phyloP scores from a whole-genome alignment of 1,140 invertebrate genomes.

The Brachionus angularis region DNA sequence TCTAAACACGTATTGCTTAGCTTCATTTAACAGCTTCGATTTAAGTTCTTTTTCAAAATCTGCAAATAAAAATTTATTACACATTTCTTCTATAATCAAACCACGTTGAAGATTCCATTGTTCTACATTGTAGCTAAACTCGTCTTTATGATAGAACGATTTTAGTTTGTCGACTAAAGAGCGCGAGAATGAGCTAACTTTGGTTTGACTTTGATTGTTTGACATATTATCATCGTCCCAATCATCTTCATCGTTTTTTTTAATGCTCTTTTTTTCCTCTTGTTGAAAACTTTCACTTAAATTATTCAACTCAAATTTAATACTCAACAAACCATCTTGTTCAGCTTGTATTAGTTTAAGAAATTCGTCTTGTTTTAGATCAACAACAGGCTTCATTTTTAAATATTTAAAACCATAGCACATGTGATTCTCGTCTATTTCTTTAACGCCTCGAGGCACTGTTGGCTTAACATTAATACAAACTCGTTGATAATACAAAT shows the following conservation, averaged over 20 bases:
- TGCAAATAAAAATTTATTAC: conserved; percentile 81
- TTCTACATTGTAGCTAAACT: conserved; percentile 89
- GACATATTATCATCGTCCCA: background rate
- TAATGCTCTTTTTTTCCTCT: background rate
- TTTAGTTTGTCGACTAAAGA: conserved; percentile 46
- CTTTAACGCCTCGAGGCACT: conserved; percentile 68
- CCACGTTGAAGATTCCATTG: conserved; percentile 88
- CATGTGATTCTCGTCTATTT: conserved; percentile 76
- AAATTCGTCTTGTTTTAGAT: conserved; percentile 82
- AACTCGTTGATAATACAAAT: conserved; percentile 84
- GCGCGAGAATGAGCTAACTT: background rate
- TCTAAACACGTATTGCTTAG: conserved; percentile 78
- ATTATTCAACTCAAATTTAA: conserved; percentile 45
- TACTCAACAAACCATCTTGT: conserved; percentile 74
- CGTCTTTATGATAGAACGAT: conserved; percentile 66
- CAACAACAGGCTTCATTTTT: conserved; percentile 85
- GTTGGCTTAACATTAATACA: conserved; percentile 78
- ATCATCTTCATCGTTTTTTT: conserved; percentile 1
- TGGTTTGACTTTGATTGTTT: no score
- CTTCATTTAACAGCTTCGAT: conserved; percentile 73
- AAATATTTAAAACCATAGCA: conserved; percentile 84
- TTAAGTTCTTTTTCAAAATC: conserved; percentile 81
- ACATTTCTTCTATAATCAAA: conserved; percentile 79
- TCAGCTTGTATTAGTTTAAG: conserved; percentile 67
- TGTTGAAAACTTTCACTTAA: background rate